A percentile compares a stretch with the other conserved stretches of the same genome.
phyloP scores from a whole-genome alignment of 2,888 invertebrate genomes.

The Imbricaverruca yamaguchii region DNA sequence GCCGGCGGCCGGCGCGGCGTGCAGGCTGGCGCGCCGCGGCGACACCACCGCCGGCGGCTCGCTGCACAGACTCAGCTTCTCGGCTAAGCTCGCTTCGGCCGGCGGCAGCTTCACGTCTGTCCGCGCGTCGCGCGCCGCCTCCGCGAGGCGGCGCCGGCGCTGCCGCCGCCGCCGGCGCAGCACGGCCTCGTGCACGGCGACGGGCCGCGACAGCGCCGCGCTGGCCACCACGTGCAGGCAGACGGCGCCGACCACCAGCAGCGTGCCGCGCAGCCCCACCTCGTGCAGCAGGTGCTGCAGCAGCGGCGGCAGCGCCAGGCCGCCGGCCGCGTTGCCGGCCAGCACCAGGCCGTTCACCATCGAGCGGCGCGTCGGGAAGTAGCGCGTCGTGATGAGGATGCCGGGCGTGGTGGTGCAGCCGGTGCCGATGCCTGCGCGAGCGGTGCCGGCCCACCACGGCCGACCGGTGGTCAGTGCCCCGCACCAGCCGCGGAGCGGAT shows the following conservation, averaged over 20 bases:
- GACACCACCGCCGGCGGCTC: background rate
- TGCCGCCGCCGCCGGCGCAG: background rate
- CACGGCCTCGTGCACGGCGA: conserved; percentile 42
- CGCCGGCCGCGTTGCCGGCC: conserved; percentile 67
- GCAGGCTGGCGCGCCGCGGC: background rate
- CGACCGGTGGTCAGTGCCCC: no score
- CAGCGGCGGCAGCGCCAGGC: conserved; percentile 43
- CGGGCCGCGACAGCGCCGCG: conserved; percentile 58
- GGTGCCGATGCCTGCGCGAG: conserved; percentile 35
- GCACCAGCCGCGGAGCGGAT: no score
- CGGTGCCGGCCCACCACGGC: no score
- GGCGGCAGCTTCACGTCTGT: background rate
- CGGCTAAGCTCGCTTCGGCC: background rate
- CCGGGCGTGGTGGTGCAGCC: conserved; percentile 49
- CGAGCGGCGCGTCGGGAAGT: conserved; percentile 58
- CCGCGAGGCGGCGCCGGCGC: background rate
- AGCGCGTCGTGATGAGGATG: conserved; percentile 60
- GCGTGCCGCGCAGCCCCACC: conserved; percentile 55
- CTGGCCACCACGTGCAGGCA: conserved; percentile 68
- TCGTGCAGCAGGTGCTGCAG: conserved; percentile 34
- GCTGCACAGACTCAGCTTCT: background rate
- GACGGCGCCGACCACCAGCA: conserved; percentile 60
- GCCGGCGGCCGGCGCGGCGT: background rate
- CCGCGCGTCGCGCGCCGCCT: background rate
- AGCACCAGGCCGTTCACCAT: conserved; percentile 66